These are phyloP conservation scores for Pollenia labialis DNA, from an alignment of 2,888 invertebrate genomes.

Conservation along the genomic window DNA sequence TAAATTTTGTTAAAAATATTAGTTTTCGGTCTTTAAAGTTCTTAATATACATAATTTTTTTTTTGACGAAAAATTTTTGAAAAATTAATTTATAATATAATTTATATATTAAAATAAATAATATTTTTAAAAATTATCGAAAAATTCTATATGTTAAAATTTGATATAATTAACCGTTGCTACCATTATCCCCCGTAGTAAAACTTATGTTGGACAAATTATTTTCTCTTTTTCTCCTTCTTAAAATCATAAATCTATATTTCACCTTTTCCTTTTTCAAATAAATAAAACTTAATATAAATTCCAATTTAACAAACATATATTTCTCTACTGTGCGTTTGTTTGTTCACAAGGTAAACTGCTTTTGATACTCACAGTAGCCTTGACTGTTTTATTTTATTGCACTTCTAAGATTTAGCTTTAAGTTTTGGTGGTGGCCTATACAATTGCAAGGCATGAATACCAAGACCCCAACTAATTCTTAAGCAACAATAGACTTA, in stretches of 20 bases:
- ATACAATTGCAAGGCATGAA: too few relatives aligned
- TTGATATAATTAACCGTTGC: too few relatives aligned
- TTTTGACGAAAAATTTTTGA: too few relatives aligned
- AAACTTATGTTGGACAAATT: not conserved
- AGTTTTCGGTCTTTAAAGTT: too few relatives aligned
- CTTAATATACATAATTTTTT: too few relatives aligned
- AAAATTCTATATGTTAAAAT: too few relatives aligned
- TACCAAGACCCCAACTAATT: slow-evolving; percentile 4
- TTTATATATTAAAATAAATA: too few relatives aligned
- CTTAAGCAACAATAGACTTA: slow-evolving; percentile 8
- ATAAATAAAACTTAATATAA: slow-evolving; percentile 52
- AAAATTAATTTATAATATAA: too few relatives aligned
- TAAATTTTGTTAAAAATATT: too few relatives aligned
- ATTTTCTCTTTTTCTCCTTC: not conserved
- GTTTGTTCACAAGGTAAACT: slow-evolving; percentile 21
- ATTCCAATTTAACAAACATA: slow-evolving; percentile 45
- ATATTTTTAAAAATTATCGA: too few relatives aligned
- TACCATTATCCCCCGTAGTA: too few relatives aligned
- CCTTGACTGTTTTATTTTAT: slow-evolving; percentile 68
- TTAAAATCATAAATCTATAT: slow-evolving; percentile 45
- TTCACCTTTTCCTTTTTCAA: slow-evolving; percentile 34
- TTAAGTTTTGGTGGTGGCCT: slow-evolving; percentile 47
- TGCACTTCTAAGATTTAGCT: slow-evolving; percentile 61
- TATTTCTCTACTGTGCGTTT: not conserved
- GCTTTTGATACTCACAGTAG: slow-evolving; percentile 42